These are phyloP conservation scores for Armadillidium nasatum DNA, from an alignment of 1,140 invertebrate species.

Conservation along the genomic window DNA sequence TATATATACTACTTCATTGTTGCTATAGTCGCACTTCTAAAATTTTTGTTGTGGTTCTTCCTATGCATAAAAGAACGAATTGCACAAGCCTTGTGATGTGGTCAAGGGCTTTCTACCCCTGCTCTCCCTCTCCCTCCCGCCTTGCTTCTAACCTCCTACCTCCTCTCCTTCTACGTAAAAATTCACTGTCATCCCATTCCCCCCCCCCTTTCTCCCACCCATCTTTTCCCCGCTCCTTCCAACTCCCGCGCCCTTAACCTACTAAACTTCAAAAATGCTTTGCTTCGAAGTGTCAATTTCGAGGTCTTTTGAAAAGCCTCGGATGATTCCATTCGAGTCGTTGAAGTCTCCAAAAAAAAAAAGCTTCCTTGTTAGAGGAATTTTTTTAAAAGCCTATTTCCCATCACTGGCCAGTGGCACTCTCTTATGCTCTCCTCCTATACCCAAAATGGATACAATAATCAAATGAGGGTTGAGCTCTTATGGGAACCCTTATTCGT, in stretches of 20 bases:
- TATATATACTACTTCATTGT: too few relatives aligned
- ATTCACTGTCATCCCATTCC: neutral
- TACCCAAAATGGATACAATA: neutral
- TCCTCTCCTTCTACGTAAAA: neutral
- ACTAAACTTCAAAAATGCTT: slow-evolving; percentile 5
- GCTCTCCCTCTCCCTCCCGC: neutral
- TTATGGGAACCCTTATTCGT: neutral
- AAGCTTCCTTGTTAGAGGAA: neutral
- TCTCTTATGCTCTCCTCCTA: neutral
- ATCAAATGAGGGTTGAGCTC: neutral
- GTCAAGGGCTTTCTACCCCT: slow-evolving; percentile 1
- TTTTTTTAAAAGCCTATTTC: neutral
- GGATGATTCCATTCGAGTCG: neutral
- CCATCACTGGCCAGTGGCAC: neutral
- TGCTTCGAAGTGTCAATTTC: slow-evolving; percentile 4
- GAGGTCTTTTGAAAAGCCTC: neutral
- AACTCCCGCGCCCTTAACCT: slow-evolving; percentile 4
- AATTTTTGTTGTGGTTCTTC: too few relatives aligned
- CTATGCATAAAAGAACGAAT: neutral
- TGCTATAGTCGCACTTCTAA: too few relatives aligned
- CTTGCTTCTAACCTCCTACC: neutral
- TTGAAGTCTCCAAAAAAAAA: neutral
- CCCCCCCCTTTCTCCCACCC: neutral
- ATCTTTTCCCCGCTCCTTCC: too few relatives aligned
- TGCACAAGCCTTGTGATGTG: slow-evolving; percentile 1